Evolutionary conservation across 2,888 invertebrate genomes (phyloP).

Genomic region (Phlogophora meticulosa): DNA sequence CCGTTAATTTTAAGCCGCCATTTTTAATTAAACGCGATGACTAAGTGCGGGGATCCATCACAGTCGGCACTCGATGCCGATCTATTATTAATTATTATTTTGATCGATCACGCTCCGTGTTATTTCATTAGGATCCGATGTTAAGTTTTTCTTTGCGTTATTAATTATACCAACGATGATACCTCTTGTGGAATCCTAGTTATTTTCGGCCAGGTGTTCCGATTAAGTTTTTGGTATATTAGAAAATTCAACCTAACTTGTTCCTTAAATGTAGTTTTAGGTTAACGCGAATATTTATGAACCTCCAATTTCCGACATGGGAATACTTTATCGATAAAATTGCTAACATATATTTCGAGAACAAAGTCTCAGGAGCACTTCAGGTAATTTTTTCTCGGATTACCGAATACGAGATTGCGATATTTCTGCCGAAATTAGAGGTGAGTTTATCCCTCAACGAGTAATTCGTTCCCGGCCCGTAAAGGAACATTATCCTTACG

Average conservation of each 20-base stretch:
- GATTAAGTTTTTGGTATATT: constrained; percentile 16
- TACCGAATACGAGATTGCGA: constrained; percentile 78
- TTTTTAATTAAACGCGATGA: constrained; percentile 91
- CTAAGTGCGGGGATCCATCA: constrained; percentile 88
- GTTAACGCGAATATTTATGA: neutral
- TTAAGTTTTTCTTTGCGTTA: constrained; percentile 80
- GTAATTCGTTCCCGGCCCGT: constrained; percentile 87
- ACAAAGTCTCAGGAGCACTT: constrained; percentile 65
- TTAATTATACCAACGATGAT: constrained; percentile 75
- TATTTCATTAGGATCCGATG: constrained; percentile 87
- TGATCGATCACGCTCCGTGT: constrained; percentile 89
- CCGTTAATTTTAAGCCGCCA: constrained; percentile 86
- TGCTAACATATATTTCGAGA: constrained; percentile 49
- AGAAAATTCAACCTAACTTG: constrained; percentile 5
- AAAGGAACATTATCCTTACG: constrained; percentile 87
- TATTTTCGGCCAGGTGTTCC: constrained; percentile 58
- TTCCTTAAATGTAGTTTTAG: neutral
- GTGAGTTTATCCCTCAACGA: constrained; percentile 88
- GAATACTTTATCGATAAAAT: constrained; percentile 39
- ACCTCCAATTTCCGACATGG: constrained; percentile 18
- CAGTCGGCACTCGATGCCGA: constrained; percentile 82
- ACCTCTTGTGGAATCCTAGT: constrained; percentile 52
- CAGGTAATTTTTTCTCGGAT: constrained; percentile 83
- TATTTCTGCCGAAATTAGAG: constrained; percentile 85
- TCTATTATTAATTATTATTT: constrained; percentile 91